Evolutionary conservation across 2,888 invertebrate genomes (phyloP).

Genomic region (Pycnomerus fuliginosus): DNA sequence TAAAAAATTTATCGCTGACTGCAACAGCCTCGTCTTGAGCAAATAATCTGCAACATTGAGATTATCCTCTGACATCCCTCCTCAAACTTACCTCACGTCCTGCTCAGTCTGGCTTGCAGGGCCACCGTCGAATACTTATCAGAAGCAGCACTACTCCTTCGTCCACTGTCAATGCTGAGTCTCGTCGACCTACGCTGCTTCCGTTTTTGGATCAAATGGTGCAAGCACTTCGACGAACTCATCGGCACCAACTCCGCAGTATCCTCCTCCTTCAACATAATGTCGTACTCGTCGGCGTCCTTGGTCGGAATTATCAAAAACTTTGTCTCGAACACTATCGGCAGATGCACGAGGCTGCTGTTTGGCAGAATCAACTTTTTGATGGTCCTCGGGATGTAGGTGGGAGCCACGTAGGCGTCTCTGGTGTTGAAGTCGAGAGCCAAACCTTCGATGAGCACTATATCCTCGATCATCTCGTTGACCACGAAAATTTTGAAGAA

Average conservation of each 20-base stretch:
- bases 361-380: slow-evolving; percentile 24
- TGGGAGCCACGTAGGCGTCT: slow-evolving; percentile 58
- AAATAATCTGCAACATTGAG: too few relatives aligned
- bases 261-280: slow-evolving; percentile 43
- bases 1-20: too few relatives aligned
- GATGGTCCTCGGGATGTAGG: slow-evolving; percentile 54
- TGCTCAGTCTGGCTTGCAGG: too few relatives aligned
- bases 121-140: too few relatives aligned
- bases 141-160: too few relatives aligned
- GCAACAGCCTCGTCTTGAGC: too few relatives aligned
- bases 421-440: slow-evolving; percentile 57
- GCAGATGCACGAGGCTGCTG: slow-evolving; percentile 3
- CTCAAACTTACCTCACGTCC: too few relatives aligned
- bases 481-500: slow-evolving; percentile 56
- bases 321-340: slow-evolving; percentile 50
- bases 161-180: too few relatives aligned
- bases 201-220: background rate
- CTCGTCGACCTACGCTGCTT: too few relatives aligned
- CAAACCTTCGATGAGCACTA: slow-evolving; percentile 58
- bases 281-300: slow-evolving; percentile 54
- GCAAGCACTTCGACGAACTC: background rate
- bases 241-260: slow-evolving; percentile 15
- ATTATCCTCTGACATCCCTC: too few relatives aligned
- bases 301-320: slow-evolving; percentile 22
- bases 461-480: slow-evolving; percentile 59